Percentiles rank a stretch among this genome's conserved stretches.
Conservation (phyloP, 2,113 vertebrate species). For the Ctenodactylus gundi region DNA sequence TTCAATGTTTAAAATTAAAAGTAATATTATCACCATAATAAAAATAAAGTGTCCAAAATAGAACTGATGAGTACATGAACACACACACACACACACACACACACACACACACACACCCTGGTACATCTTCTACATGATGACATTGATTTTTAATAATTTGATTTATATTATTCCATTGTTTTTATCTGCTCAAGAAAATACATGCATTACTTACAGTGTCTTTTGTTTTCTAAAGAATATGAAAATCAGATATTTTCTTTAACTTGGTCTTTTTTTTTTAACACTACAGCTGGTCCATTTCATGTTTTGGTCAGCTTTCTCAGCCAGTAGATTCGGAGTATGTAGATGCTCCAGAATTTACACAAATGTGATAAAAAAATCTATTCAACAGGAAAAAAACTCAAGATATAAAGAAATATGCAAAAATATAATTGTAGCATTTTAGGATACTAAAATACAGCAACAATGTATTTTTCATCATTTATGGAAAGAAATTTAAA, state of each 20-base stretch:
- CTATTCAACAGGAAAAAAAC: background rate
- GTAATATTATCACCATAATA: background rate
- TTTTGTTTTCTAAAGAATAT: background rate
- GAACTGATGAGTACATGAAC: background rate
- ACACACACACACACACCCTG: too few relatives aligned
- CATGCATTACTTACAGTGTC: background rate
- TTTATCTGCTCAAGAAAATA: background rate
- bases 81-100: background rate
- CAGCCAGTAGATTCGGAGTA: background rate
- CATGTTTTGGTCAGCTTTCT: background rate
- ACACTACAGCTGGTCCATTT: too few relatives aligned
- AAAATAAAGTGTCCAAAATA: background rate
- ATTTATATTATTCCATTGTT: background rate
- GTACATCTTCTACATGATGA: background rate
- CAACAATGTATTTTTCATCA: background rate
- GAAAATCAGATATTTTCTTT: background rate
- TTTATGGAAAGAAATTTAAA: background rate
- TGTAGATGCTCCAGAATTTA: background rate
- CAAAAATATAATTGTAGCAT: background rate
- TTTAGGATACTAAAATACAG: background rate
- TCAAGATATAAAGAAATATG: background rate
- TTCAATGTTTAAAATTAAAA: constrained; percentile 19
- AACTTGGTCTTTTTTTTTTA: background rate
- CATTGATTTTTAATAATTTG: background rate
- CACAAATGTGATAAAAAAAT: background rate